Evolutionary conservation across 2,113 vertebrate genomes (phyloP), one percentile per base, ranked within the genome.

Genomic region (Carettochelys insculpta): DNA sequence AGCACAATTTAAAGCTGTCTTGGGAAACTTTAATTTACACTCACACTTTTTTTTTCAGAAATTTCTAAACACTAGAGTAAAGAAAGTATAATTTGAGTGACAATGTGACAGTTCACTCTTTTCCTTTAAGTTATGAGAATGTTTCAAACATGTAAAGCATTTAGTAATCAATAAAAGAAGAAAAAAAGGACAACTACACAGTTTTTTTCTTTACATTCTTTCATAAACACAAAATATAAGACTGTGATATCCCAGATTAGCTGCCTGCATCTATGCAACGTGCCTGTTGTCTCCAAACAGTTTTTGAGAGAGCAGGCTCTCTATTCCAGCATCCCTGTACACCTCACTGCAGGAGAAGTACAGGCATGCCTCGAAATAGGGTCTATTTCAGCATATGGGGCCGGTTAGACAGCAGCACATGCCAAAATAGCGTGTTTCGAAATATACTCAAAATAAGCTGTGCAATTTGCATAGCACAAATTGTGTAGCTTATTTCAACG

Each of bases 161-260:
- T 41, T 83, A 90, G 58, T 31, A 92, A 79, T 50, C 77, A 77
- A 88, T 83, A 77, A 58, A 94, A 92, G 83, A 22, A 9, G 91
- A 68, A 51, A 13, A 92, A 87, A n/a, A n/a, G 47, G 83, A 47
- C 83, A 89, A 78, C 71, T 61, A 51, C 48, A 91, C 9, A 73
- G 5, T 77, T 85, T 2, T 48, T 75, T 77, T 80, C 22, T 84
- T 68, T 43, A 80, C 82, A 86, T 80, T 89, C 3, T 84, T 90
- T 68, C 81, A 84, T 61, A 89, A 93, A 68, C 7, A 82, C 22
- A 77, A 78, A 41, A n/a, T 83, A 85, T 77, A 94, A 88, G 8
- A 84, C 89, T 50, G 20, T 34, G 90, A 91, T 93, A 19, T 43
- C n/a, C n/a, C n/a, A n/a, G n/a, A n/a, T n/a, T n/a, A n/a, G n/a